Evolutionary conservation across 1,140 invertebrate species (phyloP).

Genomic region (Megalonaias nervosa): DNA sequence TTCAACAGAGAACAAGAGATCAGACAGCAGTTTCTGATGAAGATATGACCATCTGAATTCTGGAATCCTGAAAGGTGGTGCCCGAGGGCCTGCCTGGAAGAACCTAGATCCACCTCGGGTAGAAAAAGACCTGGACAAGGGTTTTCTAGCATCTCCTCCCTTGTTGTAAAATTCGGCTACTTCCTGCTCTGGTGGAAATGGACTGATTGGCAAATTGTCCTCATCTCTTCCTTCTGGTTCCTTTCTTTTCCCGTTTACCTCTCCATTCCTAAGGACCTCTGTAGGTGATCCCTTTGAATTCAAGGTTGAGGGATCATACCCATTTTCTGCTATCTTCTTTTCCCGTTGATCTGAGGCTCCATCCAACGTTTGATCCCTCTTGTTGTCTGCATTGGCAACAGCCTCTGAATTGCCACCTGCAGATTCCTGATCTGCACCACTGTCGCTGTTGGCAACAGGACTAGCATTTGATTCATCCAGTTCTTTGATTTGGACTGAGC

Average conservation of each 20-base stretch:
- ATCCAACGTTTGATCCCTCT: slow-evolving; percentile 47
- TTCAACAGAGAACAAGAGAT: slow-evolving; percentile 97
- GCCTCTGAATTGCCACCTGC: too few relatives aligned
- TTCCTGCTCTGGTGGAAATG: background rate
- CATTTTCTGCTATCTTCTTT: background rate
- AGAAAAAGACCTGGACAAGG: slow-evolving; percentile 27
- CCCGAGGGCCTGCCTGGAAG: slow-evolving; percentile 95
- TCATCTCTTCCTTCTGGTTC: background rate
- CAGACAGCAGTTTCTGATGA: slow-evolving; percentile 95
- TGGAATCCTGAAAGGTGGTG: slow-evolving; percentile 98
- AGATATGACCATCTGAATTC: slow-evolving; percentile 99
- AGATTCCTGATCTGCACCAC: slow-evolving; percentile 34
- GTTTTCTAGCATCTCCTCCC: slow-evolving; percentile 12
- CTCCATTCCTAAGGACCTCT: background rate
- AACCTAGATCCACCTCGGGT: slow-evolving; percentile 78
- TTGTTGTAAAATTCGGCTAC: slow-evolving; percentile 19
- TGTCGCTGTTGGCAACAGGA: slow-evolving; percentile 14
- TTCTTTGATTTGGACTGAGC: slow-evolving; percentile 63
- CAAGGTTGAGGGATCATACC: slow-evolving; percentile 2
- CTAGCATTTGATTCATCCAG: slow-evolving; percentile 42
- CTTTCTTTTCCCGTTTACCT: background rate
- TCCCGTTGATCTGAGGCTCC: slow-evolving; percentile 66
- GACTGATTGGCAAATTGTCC: background rate
- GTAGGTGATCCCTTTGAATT: background rate
- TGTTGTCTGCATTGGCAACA: too few relatives aligned